Conservation (phyloP, 2,888 invertebrate species). For the Pristionchus japonicus region DNA sequence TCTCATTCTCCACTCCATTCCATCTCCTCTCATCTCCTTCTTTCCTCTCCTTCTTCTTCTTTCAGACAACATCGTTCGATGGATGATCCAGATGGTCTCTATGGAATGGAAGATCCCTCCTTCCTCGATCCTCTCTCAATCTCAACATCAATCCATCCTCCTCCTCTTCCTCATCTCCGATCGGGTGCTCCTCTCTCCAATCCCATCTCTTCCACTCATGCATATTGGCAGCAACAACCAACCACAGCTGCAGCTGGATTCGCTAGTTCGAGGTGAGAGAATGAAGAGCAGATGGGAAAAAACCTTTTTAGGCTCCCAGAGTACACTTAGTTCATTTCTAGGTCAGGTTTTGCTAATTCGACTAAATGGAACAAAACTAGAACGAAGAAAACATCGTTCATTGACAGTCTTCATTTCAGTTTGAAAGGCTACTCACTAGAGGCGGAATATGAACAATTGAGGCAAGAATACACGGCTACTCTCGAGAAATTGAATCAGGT, state of each 20-base stretch:
- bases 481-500: slow-evolving; percentile 69
- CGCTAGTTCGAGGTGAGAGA: neutral
- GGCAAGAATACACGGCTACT: slow-evolving; percentile 61
- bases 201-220: slow-evolving; percentile 58
- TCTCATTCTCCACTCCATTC: neutral
- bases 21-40: neutral
- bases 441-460: slow-evolving; percentile 24
- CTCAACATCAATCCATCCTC: slow-evolving; percentile 50
- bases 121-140: slow-evolving; percentile 46
- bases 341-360: neutral
- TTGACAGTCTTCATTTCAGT: slow-evolving; percentile 42
- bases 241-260: neutral
- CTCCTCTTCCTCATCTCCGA: neutral
- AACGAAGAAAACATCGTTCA: slow-evolving; percentile 47
- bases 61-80: slow-evolving; percentile 71
- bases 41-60: neutral
- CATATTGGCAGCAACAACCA: slow-evolving; percentile 54
- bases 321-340: neutral
- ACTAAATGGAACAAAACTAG: neutral
- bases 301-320: neutral
- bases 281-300: too few relatives aligned
- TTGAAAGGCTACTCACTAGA: slow-evolving; percentile 32
- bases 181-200: slow-evolving; percentile 55
- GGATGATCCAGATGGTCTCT: slow-evolving; percentile 54
- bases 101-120: slow-evolving; percentile 41